These are phyloP conservation scores for Smutsia gigantea DNA, from an alignment of 2,797 vertebrate species.

Conservation along the genomic window DNA sequence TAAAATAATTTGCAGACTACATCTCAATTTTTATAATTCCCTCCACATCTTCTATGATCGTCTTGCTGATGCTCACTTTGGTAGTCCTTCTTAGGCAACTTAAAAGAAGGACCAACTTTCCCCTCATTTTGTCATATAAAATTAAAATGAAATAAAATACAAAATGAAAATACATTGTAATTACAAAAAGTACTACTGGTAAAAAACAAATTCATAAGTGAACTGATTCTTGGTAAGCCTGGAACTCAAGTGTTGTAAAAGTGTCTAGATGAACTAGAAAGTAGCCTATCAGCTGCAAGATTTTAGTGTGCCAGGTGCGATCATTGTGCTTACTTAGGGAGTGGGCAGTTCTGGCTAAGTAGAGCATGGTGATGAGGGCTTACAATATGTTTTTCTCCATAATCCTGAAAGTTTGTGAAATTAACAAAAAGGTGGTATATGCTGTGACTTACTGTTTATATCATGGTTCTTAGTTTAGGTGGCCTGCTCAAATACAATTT, in stretches of 20 bases:
- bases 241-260: not conserved
- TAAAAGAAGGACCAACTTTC: not conserved
- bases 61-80: constrained; percentile 2
- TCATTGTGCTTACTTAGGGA: accelerated
- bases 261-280: not conserved
- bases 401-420: not conserved
- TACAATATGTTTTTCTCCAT: not conserved
- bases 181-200: not conserved
- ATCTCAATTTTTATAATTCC: not conserved
- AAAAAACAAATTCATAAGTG: not conserved
- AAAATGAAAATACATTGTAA: not conserved
- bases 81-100: not conserved
- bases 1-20: not conserved
- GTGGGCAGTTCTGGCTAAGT: not conserved
- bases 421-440: not conserved
- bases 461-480: not conserved
- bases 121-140: not conserved
- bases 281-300: not conserved
- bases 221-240: not conserved
- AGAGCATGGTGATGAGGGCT: not conserved
- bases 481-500: not conserved
- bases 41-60: not conserved
- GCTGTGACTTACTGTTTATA: not conserved
- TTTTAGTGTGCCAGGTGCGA: accelerated
- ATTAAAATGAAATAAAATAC: constrained; percentile 12